phyloP scores from a whole-genome alignment of 2,797 vertebrate genomes.

The Liparis tanakae region DNA sequence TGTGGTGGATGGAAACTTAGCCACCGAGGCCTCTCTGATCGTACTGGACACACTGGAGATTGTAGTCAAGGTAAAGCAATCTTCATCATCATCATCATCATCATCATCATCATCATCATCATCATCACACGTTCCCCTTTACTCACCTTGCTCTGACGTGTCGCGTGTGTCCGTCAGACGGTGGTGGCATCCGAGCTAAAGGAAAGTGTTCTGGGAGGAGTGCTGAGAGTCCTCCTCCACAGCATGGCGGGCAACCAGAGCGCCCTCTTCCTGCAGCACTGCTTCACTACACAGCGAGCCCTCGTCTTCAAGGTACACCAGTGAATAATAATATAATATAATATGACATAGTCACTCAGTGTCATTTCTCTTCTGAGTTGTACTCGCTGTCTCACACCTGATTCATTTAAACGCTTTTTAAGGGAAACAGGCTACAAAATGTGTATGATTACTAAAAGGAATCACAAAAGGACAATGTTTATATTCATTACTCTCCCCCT shows the following conservation, averaged over 20 bases:
- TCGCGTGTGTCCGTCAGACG: conserved; percentile 59
- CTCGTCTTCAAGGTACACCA: conserved; percentile 87
- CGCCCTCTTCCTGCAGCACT: conserved; percentile 91
- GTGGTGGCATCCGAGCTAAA: conserved; percentile 89
- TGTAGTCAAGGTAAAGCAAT: conserved; percentile 88
- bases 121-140: neutral
- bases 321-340: neutral
- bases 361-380: neutral
- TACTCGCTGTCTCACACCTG: neutral
- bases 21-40: conserved; percentile 89
- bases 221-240: conserved; percentile 90
- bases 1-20: conserved; percentile 91
- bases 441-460: too few species aligned
- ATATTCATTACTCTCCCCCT: neutral
- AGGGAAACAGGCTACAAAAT: too few species aligned
- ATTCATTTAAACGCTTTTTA: neutral
- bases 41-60: conserved; percentile 92
- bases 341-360: neutral
- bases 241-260: conserved; percentile 92
- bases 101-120: neutral
- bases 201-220: conserved; percentile 89
- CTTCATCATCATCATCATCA: neutral
- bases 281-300: conserved; percentile 91
- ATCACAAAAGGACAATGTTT: neutral
- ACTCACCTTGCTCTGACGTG: conserved; percentile 8